Base-by-base conservation (phyloP, 2,797 vertebrate species). In the Lagodon rhomboides region DNA sequence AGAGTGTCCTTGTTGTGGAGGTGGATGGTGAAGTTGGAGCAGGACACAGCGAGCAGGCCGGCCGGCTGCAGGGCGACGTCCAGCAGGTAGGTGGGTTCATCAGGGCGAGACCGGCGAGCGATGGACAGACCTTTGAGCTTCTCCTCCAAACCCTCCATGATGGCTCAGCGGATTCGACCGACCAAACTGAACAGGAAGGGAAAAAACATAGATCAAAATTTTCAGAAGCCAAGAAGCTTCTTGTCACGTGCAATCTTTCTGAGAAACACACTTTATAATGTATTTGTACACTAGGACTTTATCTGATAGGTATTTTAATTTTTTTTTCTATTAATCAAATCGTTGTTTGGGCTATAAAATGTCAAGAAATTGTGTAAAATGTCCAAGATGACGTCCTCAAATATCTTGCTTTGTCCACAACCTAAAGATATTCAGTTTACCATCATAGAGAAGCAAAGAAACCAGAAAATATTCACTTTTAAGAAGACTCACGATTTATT, bases 41-140 rank as follows among this genome's bases (percentile, higher is more conserved):
- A 97, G 16, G 95, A 94, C 51, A 95, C 96, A 0, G 97, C 97
- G 75, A 97, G 85, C 15, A 93, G 79, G 74, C 87, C 83, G 0
- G 83, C 75, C 1, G 92, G 25, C 62, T 93, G 91, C 78, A 91
- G 84, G 0, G 96, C 94, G 1, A 97, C 86, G 71, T 96, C 96
- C 90, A 99, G 94, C 56, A 99, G 86, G 78, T 98, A 99, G 55
- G 96, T 89, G 17, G 95, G 91, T 0, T 96, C 94, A 61, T 93
- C 56, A 0, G 94, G 92, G 0, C 11, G 25, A 5, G 92, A 95
- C 54, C 97, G 94, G 50, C 92, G 90, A 1, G 95, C 93, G 5
- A 98, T 91, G 67, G 93, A 94, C 75, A 98, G 91, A 11, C 81
- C 79, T 12, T 87, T 89, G 25, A 99, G 95, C 49, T 92, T 95